Percentiles rank a stretch among this genome's conserved stretches.
phyloP scores from a whole-genome alignment of 2,113 vertebrate genomes.

The Carassius carassius region DNA sequence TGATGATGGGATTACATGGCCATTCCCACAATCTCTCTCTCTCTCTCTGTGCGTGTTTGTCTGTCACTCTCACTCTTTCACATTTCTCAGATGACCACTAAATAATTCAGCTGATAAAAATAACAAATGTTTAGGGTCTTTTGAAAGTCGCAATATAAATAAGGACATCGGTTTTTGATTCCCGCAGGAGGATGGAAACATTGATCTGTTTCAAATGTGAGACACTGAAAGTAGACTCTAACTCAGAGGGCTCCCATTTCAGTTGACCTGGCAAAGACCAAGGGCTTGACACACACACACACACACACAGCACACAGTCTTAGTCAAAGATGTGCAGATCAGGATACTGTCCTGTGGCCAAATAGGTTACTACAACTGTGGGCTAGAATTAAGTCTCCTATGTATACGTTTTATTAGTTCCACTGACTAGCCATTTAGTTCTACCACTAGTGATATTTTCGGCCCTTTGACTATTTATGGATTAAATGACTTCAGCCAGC shows the following conservation, averaged over 20 bases:
- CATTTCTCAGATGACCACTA: slow-evolving; percentile 41
- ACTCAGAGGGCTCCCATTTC: slow-evolving; percentile 27
- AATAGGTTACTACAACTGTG: background rate
- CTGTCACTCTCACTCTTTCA: background rate
- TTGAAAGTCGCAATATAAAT: slow-evolving; percentile 51
- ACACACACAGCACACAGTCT: background rate
- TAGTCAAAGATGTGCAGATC: background rate
- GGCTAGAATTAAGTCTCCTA: background rate
- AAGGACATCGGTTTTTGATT: slow-evolving; percentile 34
- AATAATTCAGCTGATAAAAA: slow-evolving; percentile 56
- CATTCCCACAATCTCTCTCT: background rate
- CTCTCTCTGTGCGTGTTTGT: background rate
- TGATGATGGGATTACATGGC: background rate
- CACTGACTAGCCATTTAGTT: background rate
- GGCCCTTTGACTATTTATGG: background rate
- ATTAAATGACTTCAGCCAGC: background rate
- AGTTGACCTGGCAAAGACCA: slow-evolving; percentile 40
- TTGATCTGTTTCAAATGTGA: slow-evolving; percentile 46
- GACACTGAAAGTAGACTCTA: slow-evolving; percentile 34
- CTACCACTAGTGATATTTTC: background rate
- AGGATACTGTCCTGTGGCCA: slow-evolving; percentile 2
- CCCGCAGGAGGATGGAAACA: slow-evolving; percentile 33
- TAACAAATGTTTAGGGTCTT: slow-evolving; percentile 49
- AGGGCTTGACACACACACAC: slow-evolving; percentile 14
- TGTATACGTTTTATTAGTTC: background rate